Percentiles rank a stretch among this genome's conserved stretches.
Evolutionary conservation across 2,113 vertebrate species (phyloP).

Genomic region (Platycercus adscitus): DNA sequence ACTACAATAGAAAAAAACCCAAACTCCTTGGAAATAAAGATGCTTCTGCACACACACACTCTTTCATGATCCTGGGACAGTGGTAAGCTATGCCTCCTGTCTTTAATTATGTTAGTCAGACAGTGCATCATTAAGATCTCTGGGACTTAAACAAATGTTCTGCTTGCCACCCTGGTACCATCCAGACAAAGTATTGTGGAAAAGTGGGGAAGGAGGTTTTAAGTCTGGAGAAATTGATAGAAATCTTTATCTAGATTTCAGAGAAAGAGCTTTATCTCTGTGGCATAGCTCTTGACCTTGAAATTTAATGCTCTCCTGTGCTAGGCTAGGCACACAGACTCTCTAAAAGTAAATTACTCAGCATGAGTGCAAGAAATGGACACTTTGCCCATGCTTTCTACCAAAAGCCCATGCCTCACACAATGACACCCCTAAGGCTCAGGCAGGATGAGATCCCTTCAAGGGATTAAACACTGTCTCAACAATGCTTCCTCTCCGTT

Average conservation of each 20-base stretch:
- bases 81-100: neutral
- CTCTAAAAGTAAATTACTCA: neutral
- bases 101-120: neutral
- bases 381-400: accelerated
- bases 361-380: neutral
- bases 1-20: neutral
- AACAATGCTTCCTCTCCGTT: neutral
- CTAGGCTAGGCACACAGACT: neutral
- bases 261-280: neutral
- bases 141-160: neutral
- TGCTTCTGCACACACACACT: neutral
- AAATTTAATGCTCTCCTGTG: neutral
- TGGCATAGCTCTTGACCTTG: neutral
- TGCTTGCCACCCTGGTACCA: neutral
- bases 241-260: neutral
- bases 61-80: neutral
- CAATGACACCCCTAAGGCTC: neutral
- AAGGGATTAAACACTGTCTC: neutral
- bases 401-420: neutral
- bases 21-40: neutral
- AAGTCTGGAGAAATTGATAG: neutral
- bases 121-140: neutral
- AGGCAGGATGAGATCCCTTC: neutral
- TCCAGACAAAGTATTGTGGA: neutral
- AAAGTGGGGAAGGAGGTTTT: neutral